Conservation (phyloP, 2,797 vertebrate genomes). For the Macropodus opercularis region DNA sequence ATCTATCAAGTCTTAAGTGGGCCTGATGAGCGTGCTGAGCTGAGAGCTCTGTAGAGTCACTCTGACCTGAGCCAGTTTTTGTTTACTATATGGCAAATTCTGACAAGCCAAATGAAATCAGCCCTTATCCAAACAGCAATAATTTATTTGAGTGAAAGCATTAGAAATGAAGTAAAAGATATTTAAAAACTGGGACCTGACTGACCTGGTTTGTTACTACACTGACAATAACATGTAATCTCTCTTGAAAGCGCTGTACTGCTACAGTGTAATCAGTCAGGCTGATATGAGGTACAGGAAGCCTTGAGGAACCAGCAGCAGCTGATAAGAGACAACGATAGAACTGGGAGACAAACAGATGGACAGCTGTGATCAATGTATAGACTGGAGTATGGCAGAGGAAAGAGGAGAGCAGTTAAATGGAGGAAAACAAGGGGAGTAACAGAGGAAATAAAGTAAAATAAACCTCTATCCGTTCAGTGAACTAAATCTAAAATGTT, state of each 20-base stretch:
- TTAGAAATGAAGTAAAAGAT: slow-evolving; percentile 2
- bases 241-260: slow-evolving; percentile 47
- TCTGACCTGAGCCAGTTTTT: slow-evolving; percentile 45
- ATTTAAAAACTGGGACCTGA: slow-evolving; percentile 8
- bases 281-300: slow-evolving; percentile 70
- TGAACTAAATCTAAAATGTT: slow-evolving; percentile 18
- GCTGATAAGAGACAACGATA: slow-evolving; percentile 71
- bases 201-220: slow-evolving; percentile 49
- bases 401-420: slow-evolving; percentile 49
- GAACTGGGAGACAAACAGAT: slow-evolving; percentile 65
- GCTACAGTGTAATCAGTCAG: slow-evolving; percentile 61
- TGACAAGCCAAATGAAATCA: slow-evolving; percentile 31
- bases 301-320: slow-evolving; percentile 57
- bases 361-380: slow-evolving; percentile 68
- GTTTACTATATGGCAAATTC: slow-evolving; percentile 34
- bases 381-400: slow-evolving; percentile 53
- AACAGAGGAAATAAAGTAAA: slow-evolving; percentile 22
- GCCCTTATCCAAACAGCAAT: slow-evolving; percentile 22
- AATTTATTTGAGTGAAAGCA: slow-evolving; percentile 25
- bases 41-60: slow-evolving; percentile 42
- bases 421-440: slow-evolving; percentile 27
- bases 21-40: slow-evolving; percentile 35
- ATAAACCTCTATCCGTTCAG: neutral
- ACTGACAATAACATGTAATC: slow-evolving; percentile 46
- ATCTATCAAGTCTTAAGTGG: slow-evolving; percentile 72